Evolutionary conservation across 2,797 vertebrate species (phyloP), one percentile per base, ranked within the genome.

Genomic region (Acridotheres tristis): DNA sequence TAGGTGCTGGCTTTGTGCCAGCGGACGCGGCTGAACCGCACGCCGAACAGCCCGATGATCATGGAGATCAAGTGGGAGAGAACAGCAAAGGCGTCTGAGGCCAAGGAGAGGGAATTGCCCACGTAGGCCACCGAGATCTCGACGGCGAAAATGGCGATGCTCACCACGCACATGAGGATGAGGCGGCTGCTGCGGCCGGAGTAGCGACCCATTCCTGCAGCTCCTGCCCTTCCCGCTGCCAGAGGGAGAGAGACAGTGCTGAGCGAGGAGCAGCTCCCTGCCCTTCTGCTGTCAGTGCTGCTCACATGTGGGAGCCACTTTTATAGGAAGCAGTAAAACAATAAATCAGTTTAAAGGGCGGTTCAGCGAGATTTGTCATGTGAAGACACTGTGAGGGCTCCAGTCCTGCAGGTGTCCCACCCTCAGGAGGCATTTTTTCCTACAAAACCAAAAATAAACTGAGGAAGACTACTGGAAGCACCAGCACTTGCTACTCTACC

Each of bases 321-420:
- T 98, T 98, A 98, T 97, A 96, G 92, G 96, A 94, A 73, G 90
- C 96, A 85, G 74, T 98, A 98, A 98, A 98, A 90, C 91, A 95
- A 98, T 98, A 98, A 98, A 92, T 81, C 95, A 62, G 97, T 97
- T 94, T 97, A 97, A 98, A 98, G 97, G 97, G 98, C 97, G 94
- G 94, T 88, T 96, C 92, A 95, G 93, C 11, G 76, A 95, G 96
- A 84, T 59, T 68, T 32, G 80, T 97, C 96, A 96, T 47, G 55
- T 87, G 91, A 94, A 90, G 75, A 58, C 51, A 63, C 53, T 19
- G 34, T 19, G 58, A 88, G 67, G 43, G 45, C 43, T 95, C n/a
- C 30, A 9, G 38, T 40, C 18, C 69, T 30, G 45, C 29, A 55
- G 47, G 48, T 10, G 71, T 84, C 61, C 90, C 71, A 59, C 88